Percentiles rank a stretch among this genome's conserved stretches.
These are phyloP conservation scores for Rhopalosiphum padi DNA, from an alignment of 1,140 invertebrate genomes.

Conservation along the genomic window DNA sequence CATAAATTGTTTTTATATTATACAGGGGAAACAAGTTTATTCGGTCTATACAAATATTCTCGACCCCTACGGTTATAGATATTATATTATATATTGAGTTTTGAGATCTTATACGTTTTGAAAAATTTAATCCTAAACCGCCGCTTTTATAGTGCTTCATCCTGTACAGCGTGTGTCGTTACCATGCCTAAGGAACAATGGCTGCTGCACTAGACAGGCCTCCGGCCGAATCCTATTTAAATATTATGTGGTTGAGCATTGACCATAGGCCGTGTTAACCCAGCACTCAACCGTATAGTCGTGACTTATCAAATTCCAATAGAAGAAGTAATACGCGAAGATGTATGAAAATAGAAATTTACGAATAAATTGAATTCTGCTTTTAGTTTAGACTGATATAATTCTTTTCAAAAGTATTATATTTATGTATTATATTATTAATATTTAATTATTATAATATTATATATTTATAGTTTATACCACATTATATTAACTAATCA, in stretches of 20 bases:
- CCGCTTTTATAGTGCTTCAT: neutral
- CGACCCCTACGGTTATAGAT: neutral
- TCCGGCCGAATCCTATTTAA: neutral
- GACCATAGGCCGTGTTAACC: neutral
- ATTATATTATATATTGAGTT: neutral
- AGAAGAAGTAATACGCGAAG: neutral
- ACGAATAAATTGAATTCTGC: neutral
- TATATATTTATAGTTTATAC: no score
- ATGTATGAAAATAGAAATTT: neutral
- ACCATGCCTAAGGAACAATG: neutral
- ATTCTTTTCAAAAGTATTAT: no score
- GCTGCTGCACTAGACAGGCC: neutral
- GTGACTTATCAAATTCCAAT: neutral
- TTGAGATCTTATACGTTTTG: neutral
- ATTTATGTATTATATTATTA: no score
- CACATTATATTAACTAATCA: no score
- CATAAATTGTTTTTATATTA: neutral
- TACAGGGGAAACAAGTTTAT: neutral
- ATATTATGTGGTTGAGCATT: neutral
- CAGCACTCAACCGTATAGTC: neutral
- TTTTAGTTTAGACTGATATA: no score
- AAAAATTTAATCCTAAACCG: neutral
- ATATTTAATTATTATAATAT: no score
- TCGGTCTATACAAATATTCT: neutral
- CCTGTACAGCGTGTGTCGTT: neutral